Evolutionary conservation across 2,888 invertebrate genomes (phyloP).

Genomic region (Dynastes grantii): DNA sequence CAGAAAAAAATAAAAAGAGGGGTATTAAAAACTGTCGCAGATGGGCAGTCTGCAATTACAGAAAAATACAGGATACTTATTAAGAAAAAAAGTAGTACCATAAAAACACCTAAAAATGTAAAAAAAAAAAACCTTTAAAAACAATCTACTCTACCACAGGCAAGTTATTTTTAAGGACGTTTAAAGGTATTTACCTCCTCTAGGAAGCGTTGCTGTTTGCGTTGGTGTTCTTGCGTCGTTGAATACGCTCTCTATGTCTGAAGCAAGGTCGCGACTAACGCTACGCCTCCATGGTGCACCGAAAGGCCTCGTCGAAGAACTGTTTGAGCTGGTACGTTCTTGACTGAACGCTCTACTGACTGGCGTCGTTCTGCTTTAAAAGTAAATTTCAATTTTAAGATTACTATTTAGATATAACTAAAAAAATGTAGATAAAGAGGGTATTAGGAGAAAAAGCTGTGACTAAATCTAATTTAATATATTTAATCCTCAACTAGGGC

Average conservation of each 20-base stretch:
- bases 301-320: conserved; percentile 59
- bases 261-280: conserved; percentile 79
- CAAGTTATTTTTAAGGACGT: conserved; percentile 55
- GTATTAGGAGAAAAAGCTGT: too few species aligned
- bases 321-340: conserved; percentile 61
- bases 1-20: conserved; percentile 54
- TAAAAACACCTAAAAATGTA: conserved; percentile 53
- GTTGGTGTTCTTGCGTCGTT: conserved; percentile 74
- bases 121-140: conserved; percentile 54
- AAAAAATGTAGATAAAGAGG: too few species aligned
- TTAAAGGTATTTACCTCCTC: conserved; percentile 78
- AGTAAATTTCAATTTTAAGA: conserved; percentile 32
- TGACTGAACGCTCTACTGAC: conserved; percentile 69
- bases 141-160: conserved; percentile 57
- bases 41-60: conserved; percentile 42
- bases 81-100: conserved; percentile 52
- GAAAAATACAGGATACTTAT: conserved; percentile 54
- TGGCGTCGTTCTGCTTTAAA: conserved; percentile 67
- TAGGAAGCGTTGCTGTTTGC: conserved; percentile 74
- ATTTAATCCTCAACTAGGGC: too few species aligned
- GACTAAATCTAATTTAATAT: too few species aligned
- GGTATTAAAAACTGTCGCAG: conserved; percentile 46
- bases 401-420: too few species aligned
- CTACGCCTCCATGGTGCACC: conserved; percentile 76
- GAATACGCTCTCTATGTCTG: conserved; percentile 84